Percentiles rank a stretch among this genome's conserved stretches.
Evolutionary conservation across 2,888 invertebrate genomes (phyloP).

Genomic region (Tanypteryx hageni): DNA sequence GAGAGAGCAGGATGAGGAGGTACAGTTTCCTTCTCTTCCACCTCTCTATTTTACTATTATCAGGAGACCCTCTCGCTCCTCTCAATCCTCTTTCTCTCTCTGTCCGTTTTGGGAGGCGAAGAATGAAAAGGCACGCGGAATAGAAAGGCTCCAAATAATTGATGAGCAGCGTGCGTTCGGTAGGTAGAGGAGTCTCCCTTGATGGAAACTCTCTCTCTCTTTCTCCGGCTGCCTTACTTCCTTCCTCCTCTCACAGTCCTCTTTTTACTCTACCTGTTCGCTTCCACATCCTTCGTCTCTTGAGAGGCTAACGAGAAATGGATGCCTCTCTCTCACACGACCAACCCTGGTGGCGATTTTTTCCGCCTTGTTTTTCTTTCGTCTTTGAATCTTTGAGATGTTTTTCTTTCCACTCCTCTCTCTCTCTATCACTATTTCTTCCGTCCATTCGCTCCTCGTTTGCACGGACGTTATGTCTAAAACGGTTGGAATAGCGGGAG

Average conservation of each 20-base stretch:
- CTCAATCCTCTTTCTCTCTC: neutral
- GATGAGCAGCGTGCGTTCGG: conserved; percentile 11
- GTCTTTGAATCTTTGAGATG: neutral
- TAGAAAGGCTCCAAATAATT: neutral
- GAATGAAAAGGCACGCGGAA: neutral
- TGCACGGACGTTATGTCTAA: neutral
- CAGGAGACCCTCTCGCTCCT: neutral
- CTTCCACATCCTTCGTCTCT: neutral
- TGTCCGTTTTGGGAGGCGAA: neutral
- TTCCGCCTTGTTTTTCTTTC: neutral
- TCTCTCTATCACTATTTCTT: neutral
- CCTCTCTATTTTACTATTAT: neutral
- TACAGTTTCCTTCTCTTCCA: neutral
- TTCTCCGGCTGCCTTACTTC: no score
- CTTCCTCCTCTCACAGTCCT: neutral
- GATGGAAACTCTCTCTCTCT: conserved; percentile 15
- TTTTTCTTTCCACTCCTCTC: neutral
- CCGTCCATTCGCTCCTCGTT: neutral
- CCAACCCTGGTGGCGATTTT: neutral
- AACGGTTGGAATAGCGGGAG: neutral
- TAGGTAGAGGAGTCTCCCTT: neutral
- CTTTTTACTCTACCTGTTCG: neutral
- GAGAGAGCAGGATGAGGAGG: neutral
- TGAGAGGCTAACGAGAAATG: conserved; percentile 14
- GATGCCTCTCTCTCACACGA: neutral